These are phyloP conservation scores for Ptyas mucosa DNA, from an alignment of 2,113 vertebrate species.

Conservation along the genomic window DNA sequence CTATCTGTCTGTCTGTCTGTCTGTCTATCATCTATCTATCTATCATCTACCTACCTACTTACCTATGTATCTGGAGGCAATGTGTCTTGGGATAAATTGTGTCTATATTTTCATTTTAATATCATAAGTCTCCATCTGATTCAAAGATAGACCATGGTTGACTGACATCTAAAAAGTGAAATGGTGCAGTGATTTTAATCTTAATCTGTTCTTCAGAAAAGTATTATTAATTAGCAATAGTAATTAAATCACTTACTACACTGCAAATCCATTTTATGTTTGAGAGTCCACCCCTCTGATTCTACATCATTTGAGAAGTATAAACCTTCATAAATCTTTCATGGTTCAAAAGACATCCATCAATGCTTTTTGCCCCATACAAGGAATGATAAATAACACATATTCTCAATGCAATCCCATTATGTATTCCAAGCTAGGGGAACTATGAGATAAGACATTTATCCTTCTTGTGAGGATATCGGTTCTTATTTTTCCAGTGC, in stretches of 20 bases:
- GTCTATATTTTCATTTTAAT: not conserved
- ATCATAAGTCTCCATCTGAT: not conserved
- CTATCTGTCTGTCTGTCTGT: no score
- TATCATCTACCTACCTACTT: no score
- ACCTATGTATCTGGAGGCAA: not conserved
- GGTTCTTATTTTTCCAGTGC: slow-evolving; percentile 54
- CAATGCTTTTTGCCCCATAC: slow-evolving; percentile 55
- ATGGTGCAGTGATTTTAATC: not conserved
- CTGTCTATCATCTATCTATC: no score
- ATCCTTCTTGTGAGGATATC: slow-evolving; percentile 61
- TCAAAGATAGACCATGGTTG: not conserved
- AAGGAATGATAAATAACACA: slow-evolving; percentile 62
- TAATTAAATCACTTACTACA: slow-evolving; percentile 60
- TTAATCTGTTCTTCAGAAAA: slow-evolving; percentile 35
- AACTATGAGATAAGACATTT: slow-evolving; percentile 62
- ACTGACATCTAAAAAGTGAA: not conserved
- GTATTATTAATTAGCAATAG: slow-evolving; percentile 15
- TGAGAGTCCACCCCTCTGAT: slow-evolving; percentile 50
- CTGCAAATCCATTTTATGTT: slow-evolving; percentile 51
- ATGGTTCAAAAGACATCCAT: slow-evolving; percentile 45
- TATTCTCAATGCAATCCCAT: slow-evolving; percentile 46
- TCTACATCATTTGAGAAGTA: slow-evolving; percentile 50
- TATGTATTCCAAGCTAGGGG: slow-evolving; percentile 65
- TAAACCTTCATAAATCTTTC: slow-evolving; percentile 63
- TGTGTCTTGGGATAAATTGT: not conserved